Evolutionary conservation across 2,113 vertebrate genomes (phyloP).

Genomic region (Solea solea): DNA sequence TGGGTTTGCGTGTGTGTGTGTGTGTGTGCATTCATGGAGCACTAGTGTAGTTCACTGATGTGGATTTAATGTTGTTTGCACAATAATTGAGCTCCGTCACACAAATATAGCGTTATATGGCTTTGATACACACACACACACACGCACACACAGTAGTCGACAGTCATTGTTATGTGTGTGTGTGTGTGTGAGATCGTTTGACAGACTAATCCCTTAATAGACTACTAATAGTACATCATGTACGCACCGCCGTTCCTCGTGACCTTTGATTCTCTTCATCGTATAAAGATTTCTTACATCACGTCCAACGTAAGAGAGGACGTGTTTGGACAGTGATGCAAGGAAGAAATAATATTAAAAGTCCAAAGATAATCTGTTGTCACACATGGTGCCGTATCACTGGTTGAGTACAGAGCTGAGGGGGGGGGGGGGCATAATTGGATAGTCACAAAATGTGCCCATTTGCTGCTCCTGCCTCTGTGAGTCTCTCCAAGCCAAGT

Average conservation of each 20-base stretch:
- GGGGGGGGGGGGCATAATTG: slow-evolving; percentile 43
- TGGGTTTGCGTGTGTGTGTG: background rate
- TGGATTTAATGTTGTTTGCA: slow-evolving; percentile 12
- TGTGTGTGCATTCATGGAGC: background rate
- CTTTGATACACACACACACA: background rate
- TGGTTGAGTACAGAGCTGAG: slow-evolving; percentile 32
- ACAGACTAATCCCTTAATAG: background rate
- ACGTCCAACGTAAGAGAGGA: no score
- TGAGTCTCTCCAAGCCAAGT: slow-evolving; percentile 62
- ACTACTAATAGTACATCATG: background rate
- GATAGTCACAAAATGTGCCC: slow-evolving; percentile 66
- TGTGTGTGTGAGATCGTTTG: no score
- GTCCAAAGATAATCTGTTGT: slow-evolving; percentile 23
- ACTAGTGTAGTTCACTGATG: background rate
- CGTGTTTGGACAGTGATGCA: slow-evolving; percentile 1
- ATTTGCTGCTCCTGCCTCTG: slow-evolving; percentile 65
- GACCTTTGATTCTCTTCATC: background rate
- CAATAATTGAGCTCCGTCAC: background rate
- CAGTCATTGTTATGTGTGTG: background rate
- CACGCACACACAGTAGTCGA: background rate
- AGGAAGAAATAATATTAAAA: slow-evolving; percentile 30
- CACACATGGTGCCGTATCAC: slow-evolving; percentile 14
- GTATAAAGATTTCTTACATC: background rate
- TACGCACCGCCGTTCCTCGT: background rate
- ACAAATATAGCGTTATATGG: background rate